These are phyloP conservation scores for Furnarius figulus DNA, from an alignment of 2,113 vertebrate species.

Conservation along the genomic window DNA sequence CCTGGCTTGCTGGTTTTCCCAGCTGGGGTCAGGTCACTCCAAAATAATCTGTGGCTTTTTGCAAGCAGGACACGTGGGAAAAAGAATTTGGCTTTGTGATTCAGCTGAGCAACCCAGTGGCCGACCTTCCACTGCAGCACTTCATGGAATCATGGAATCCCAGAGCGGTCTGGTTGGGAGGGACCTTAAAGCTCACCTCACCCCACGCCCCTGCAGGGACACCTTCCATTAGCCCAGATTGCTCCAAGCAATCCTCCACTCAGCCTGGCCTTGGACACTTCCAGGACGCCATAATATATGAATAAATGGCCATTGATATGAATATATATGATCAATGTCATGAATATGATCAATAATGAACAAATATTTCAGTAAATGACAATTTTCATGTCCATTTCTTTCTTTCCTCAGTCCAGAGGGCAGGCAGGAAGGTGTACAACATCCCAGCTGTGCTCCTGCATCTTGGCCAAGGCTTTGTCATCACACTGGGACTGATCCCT, in stretches of 20 bases:
- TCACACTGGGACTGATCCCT: neutral
- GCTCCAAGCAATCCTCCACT: neutral
- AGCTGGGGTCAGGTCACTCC: neutral
- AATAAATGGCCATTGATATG: neutral
- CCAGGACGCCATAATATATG: neutral
- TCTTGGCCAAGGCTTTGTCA: neutral
- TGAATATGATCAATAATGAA: neutral
- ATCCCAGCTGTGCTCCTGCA: neutral
- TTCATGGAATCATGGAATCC: neutral
- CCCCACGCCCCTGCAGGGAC: neutral
- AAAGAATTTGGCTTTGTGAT: neutral
- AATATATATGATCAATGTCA: neutral
- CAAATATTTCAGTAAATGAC: neutral
- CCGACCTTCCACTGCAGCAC: neutral
- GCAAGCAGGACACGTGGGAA: neutral
- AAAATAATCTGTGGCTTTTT: rapidly evolving
- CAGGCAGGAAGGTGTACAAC: neutral
- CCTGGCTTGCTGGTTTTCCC: neutral
- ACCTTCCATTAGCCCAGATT: neutral
- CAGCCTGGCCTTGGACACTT: neutral
- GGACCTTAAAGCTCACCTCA: neutral
- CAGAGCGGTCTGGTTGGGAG: neutral
- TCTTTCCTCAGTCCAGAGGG: neutral
- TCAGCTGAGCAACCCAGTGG: neutral
- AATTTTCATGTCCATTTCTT: neutral